phyloP scores from a whole-genome alignment of 1,140 invertebrate species.

The Hermetia illucens region DNA sequence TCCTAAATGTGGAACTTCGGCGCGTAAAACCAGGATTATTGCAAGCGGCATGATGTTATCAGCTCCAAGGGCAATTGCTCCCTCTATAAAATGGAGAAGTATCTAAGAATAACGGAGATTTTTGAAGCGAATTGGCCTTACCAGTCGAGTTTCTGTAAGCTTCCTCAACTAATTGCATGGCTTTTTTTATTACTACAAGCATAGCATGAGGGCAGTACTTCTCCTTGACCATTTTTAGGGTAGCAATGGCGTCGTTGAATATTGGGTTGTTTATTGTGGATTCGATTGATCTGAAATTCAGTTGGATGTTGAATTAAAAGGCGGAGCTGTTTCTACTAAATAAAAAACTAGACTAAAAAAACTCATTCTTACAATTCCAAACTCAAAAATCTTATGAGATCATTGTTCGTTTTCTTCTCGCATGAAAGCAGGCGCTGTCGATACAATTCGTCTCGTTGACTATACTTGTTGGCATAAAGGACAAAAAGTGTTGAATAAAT shows the following conservation, averaged over 20 bases:
- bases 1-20: slow-evolving; percentile 26
- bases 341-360: background rate
- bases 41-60: slow-evolving; percentile 27
- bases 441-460: slow-evolving; percentile 26
- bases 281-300: slow-evolving; percentile 14
- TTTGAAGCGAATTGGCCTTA: background rate
- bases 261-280: slow-evolving; percentile 13
- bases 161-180: slow-evolving; percentile 23
- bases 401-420: slow-evolving; percentile 22
- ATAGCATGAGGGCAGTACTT: slow-evolving; percentile 28
- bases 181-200: slow-evolving; percentile 27
- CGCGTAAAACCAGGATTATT: slow-evolving; percentile 23
- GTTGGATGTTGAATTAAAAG: no score
- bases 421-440: slow-evolving; percentile 21
- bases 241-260: slow-evolving; percentile 21
- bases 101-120: no score
- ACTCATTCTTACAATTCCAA: slow-evolving; percentile 12
- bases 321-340: no score
- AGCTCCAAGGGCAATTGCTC: slow-evolving; percentile 18
- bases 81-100: no score
- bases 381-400: slow-evolving; percentile 14
- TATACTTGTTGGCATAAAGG: slow-evolving; percentile 28
- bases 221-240: slow-evolving; percentile 23
- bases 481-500: slow-evolving; percentile 29
- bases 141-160: slow-evolving; percentile 17